Evolutionary conservation across 2,797 vertebrate species (phyloP).

Genomic region (Sphenopsis melanotis): DNA sequence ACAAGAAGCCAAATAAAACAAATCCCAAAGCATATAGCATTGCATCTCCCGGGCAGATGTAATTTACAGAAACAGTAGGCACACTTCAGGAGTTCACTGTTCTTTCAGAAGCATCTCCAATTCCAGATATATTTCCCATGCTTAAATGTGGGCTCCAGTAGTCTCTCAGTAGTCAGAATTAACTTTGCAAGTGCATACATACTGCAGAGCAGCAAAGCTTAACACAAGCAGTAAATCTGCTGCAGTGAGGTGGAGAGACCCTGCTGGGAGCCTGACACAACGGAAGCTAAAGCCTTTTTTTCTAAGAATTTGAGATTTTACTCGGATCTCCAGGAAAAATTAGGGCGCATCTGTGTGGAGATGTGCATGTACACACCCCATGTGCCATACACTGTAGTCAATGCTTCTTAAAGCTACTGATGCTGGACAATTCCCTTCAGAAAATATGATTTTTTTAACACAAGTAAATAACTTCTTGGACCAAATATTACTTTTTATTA

Average conservation of each 20-base stretch:
- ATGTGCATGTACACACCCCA: too few species aligned
- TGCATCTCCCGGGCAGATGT: constrained; percentile 29
- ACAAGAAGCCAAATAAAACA: constrained; percentile 25
- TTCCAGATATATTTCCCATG: background rate
- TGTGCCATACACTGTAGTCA: background rate
- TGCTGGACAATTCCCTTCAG: background rate
- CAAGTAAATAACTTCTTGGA: background rate
- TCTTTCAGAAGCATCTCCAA: constrained; percentile 17
- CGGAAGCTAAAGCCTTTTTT: background rate
- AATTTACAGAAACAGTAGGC: constrained; percentile 51
- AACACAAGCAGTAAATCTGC: constrained; percentile 11
- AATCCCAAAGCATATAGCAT: background rate
- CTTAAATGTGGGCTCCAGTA: background rate
- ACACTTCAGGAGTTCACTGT: background rate
- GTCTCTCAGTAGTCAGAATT: background rate
- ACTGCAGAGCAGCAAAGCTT: background rate
- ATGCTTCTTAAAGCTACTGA: background rate
- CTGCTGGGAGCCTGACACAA: background rate
- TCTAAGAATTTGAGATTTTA: background rate
- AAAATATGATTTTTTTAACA: background rate
- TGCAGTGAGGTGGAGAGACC: background rate
- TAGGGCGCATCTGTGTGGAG: background rate
- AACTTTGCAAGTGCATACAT: background rate
- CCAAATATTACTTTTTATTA: background rate
- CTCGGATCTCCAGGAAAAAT: background rate